Evolutionary conservation across 1,140 invertebrate species (phyloP), one percentile per base, ranked within the genome.

Genomic region (Calliopsis andreniformis): DNA sequence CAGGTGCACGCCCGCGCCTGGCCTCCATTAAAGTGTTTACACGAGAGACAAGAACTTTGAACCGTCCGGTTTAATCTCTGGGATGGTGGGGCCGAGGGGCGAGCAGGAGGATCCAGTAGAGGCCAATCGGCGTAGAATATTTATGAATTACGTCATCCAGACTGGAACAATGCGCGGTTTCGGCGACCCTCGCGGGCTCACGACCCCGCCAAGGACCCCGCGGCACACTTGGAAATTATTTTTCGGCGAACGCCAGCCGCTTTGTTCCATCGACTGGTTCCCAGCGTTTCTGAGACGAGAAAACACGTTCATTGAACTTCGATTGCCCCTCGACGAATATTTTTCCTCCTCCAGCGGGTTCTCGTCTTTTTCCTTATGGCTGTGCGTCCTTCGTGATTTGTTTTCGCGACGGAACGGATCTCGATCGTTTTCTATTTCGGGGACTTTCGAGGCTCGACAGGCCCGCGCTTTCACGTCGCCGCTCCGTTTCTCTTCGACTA

Each of bases 1-100:
- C 83, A 84, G 83, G 83, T 84, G 82, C 61, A 84, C 82, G 66
- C 68, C 73, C 73, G 68, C 25, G 73, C 55, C 69, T 80, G 67
- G 59, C 59, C 69, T 80, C 83, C 82, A 80, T 84, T 84, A 84
- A 84, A 66, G 78, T 84, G 82, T 84, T 84, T 84, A 84, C 82
- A 78, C 73, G 78, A 47, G 73, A 84, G 82, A 84, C 82, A 76
- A 84, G 78, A 84, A 84, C 82, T 79, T 84, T 84, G 82, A 84
- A 84, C 78, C 82, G 78, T 84, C 82, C 73, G 68, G 78, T 84
- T 84, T 73, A 84, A 84, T 84, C 82, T 83, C 82, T 78, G 73
- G 73, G 84, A 56, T 39, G 45, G 64, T 8, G 30, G 43, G 42
- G 23, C 51, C 2, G 16, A 30, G 5, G 10, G 39, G 39, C 62